phyloP scores from a whole-genome alignment of 1,140 invertebrate genomes.

The Zaprionus tsacasi region DNA sequence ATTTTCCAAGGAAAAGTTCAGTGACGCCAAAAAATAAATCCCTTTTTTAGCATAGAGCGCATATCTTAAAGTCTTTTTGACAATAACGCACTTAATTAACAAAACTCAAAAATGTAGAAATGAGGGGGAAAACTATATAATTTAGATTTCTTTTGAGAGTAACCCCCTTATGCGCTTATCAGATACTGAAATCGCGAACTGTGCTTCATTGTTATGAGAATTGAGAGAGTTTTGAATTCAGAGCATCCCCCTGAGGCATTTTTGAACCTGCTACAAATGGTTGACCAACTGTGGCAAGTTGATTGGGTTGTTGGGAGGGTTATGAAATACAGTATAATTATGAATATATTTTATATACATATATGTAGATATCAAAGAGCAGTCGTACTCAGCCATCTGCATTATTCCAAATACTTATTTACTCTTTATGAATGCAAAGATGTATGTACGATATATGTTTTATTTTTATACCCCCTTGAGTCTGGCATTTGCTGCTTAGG shows the following conservation, averaged over 20 bases:
- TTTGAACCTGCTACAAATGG: neutral
- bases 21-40: neutral
- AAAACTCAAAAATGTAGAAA: neutral
- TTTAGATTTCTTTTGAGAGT: neutral
- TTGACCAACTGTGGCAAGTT: slow-evolving; percentile 27
- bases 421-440: neutral
- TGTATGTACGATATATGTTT: slow-evolving; percentile 15
- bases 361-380: slow-evolving; percentile 16
- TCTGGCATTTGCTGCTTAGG: slow-evolving; percentile 39
- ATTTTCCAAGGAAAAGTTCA: slow-evolving; percentile 52
- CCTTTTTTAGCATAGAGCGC: neutral
- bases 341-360: slow-evolving; percentile 31
- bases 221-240: neutral
- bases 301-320: slow-evolving; percentile 19
- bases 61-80: neutral
- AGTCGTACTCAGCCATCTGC: slow-evolving; percentile 62
- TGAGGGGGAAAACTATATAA: slow-evolving; percentile 6
- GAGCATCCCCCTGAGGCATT: neutral
- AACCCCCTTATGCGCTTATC: neutral
- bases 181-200: neutral
- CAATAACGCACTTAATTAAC: slow-evolving; percentile 3
- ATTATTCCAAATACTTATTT: slow-evolving; percentile 47
- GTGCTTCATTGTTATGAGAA: slow-evolving; percentile 3
- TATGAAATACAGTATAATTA: slow-evolving; percentile 69
- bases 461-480: slow-evolving; percentile 40